Evolutionary conservation across 2,797 vertebrate species (phyloP).

Genomic region (Polyboroides typus): DNA sequence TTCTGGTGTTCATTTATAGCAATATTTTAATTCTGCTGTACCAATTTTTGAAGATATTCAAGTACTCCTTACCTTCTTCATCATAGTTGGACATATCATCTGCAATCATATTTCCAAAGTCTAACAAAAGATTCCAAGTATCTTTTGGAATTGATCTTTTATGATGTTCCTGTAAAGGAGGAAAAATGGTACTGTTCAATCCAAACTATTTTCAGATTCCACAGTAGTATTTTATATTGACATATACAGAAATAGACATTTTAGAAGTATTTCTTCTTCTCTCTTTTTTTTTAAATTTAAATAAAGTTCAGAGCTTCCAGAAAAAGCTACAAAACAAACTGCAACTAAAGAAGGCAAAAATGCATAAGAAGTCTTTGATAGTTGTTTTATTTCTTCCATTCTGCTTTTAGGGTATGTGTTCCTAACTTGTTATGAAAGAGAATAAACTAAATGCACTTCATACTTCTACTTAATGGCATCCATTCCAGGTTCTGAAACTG

Average conservation of each 20-base stretch:
- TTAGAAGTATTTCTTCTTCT: not conserved
- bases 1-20: not conserved
- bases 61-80: constrained; percentile 87
- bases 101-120: constrained; percentile 96
- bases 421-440: not conserved
- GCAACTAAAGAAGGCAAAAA: not conserved
- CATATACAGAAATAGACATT: not conserved
- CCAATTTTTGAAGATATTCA: not conserved
- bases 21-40: not conserved
- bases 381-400: not conserved
- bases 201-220: not conserved
- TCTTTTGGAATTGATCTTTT: constrained; percentile 96
- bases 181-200: not conserved
- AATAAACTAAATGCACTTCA: not conserved
- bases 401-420: not conserved
- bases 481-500: not conserved
- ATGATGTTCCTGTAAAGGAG: constrained; percentile 87
- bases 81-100: constrained; percentile 99
- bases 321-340: not conserved
- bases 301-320: not conserved
- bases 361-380: not conserved
- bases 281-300: not conserved
- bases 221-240: not conserved
- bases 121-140: constrained; percentile 96
- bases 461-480: not conserved